Evolutionary conservation across 2,797 vertebrate species (phyloP), one percentile per base, ranked within the genome.

Genomic region (Intellagama lesueurii): DNA sequence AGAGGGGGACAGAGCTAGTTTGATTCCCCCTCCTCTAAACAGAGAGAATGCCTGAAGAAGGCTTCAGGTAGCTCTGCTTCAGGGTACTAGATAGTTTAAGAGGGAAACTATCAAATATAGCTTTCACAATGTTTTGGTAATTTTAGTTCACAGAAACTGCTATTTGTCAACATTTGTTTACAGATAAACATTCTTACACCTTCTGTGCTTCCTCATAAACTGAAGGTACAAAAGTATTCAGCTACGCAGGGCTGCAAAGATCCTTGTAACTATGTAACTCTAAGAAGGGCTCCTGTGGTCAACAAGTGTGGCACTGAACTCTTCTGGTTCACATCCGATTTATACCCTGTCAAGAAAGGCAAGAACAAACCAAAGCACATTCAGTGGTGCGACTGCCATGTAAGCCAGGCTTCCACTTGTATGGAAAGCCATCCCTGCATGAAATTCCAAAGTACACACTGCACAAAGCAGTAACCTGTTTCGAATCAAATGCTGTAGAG

Each of bases 41-140:
- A 76, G 14, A 44, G 32, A 17, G 22, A 76, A 35, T 76, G 73
- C 3, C 35, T 35, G 40, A 8, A 76, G 32, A 75, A 16, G 32
- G 32, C 52, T 22, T 75, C 72, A 75, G 72, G 86, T 49, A 93
- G 92, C 93, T 92, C 91, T 89, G 92, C 93, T 95, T 95, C 92
- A 91, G 93, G 90, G 94, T 94, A 93, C 90, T 95, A 96, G 95
- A 96, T 91, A 94, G 96, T 96, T 96, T 95, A 95, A 92, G 92
- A 91, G 92, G 93, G 91, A 95, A 94, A 95, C 2, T 26, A 94
- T 94, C 91, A 95, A 89, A 92, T 94, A 89, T 95, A 95, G 94
- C 94, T 92, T 95, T 95, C 92, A 93, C 35, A 96, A 95, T 94
- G 68, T 83, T 69, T 19, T 35, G 44, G 72, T 24, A 24, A 68